These are phyloP conservation scores for Nymphalis c-album DNA, from an alignment of 2,888 invertebrate species.

Conservation along the genomic window DNA sequence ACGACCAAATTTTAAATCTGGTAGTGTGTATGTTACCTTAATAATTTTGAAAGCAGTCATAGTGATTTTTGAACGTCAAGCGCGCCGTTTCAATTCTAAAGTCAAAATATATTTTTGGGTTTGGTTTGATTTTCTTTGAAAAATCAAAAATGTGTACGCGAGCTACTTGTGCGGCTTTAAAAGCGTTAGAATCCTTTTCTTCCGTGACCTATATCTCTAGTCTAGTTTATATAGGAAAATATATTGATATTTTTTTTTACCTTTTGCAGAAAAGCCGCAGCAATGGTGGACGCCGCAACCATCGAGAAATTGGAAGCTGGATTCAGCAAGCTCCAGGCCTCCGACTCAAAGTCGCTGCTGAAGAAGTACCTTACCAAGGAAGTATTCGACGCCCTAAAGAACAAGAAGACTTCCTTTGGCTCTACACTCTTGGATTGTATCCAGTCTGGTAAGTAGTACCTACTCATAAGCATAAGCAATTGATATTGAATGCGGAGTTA, in stretches of 20 bases:
- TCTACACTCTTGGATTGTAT: conserved; percentile 96
- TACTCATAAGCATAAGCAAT: too few species aligned
- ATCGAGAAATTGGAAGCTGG: conserved; percentile 95
- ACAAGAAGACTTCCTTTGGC: conserved; percentile 95
- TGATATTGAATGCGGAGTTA: too few species aligned
- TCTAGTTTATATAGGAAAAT: background rate
- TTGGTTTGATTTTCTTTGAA: conserved; percentile 24
- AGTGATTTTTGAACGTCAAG: conserved; percentile 36
- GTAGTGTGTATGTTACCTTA: background rate
- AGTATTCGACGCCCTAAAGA: conserved; percentile 94
- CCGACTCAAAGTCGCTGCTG: conserved; percentile 97
- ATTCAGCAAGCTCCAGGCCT: conserved; percentile 91
- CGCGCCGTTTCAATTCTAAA: conserved; percentile 28
- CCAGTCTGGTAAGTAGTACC: conserved; percentile 89
- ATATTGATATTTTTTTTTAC: conserved; percentile 22
- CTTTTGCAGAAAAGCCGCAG: conserved; percentile 85
- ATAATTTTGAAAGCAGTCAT: conserved; percentile 20
- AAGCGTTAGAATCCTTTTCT: conserved; percentile 65
- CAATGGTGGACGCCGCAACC: conserved; percentile 95
- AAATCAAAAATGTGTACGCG: conserved; percentile 65
- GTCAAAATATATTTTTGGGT: conserved; percentile 14
- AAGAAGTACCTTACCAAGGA: conserved; percentile 97
- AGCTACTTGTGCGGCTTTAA: conserved; percentile 75
- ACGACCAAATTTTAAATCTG: conserved; percentile 50
- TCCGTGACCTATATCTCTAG: conserved; percentile 32